Percentiles rank a stretch among this genome's conserved stretches.
Evolutionary conservation across 2,113 vertebrate genomes (phyloP).

Genomic region (Chascanopsetta lugubris): DNA sequence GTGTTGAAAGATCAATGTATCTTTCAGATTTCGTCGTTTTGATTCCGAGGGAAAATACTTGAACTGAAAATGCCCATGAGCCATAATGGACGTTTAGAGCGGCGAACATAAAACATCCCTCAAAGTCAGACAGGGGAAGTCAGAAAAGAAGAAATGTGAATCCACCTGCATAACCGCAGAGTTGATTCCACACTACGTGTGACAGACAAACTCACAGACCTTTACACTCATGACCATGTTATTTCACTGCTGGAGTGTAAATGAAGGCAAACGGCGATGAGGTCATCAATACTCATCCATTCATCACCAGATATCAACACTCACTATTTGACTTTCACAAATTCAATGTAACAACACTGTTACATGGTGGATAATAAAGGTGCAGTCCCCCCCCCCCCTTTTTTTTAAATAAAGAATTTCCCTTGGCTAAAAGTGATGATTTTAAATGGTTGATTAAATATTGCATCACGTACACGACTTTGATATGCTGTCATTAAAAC

Average conservation of each 20-base stretch:
- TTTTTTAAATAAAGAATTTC: background rate
- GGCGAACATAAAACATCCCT: slow-evolving; percentile 28
- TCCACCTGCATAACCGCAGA: background rate
- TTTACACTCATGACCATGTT: too few species aligned
- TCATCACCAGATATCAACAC: background rate
- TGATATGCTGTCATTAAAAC: too few species aligned
- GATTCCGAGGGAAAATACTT: too few species aligned
- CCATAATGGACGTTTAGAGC: too few species aligned
- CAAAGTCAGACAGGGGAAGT: background rate
- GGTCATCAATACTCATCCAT: background rate
- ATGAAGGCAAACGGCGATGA: background rate
- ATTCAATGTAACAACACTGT: background rate
- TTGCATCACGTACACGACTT: too few species aligned
- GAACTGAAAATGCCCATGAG: too few species aligned
- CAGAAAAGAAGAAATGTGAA: slow-evolving; percentile 23
- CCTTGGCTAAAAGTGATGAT: background rate
- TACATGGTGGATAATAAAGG: too few species aligned
- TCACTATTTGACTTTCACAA: background rate
- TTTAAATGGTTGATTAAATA: too few species aligned
- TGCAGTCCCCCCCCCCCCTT: too few species aligned
- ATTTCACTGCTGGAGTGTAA: background rate
- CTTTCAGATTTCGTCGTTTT: background rate
- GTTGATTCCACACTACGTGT: background rate
- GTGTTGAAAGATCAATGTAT: slow-evolving; percentile 3
- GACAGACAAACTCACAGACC: slow-evolving; percentile 4